A percentile compares a stretch with the other conserved stretches of the same genome.
These are phyloP conservation scores for Rapana venosa DNA, from an alignment of 2,888 invertebrate genomes.

Conservation along the genomic window DNA sequence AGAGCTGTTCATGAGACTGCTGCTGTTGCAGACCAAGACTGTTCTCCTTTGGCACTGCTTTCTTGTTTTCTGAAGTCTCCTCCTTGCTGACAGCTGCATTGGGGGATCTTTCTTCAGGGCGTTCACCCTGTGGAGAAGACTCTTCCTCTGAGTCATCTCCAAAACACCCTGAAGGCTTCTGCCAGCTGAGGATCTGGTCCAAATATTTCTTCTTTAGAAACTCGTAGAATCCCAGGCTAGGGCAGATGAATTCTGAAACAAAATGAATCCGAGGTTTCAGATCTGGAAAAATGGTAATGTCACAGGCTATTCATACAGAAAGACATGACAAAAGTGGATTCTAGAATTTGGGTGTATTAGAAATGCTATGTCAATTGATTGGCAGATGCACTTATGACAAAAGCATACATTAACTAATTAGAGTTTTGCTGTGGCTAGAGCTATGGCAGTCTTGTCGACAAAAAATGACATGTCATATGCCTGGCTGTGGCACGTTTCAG, in stretches of 20 bases:
- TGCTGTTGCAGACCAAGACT: conserved; percentile 14
- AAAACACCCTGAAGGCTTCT: conserved; percentile 72
- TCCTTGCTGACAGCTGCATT: neutral
- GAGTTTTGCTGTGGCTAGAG: too few species aligned
- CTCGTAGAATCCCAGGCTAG: conserved; percentile 74
- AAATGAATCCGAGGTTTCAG: neutral
- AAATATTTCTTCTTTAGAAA: conserved; percentile 73
- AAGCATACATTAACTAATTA: too few species aligned
- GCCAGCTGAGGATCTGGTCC: conserved; percentile 72
- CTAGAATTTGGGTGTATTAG: neutral
- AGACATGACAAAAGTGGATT: neutral
- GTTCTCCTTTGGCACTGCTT: neutral
- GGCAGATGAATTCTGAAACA: conserved; percentile 76
- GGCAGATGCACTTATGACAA: too few species aligned
- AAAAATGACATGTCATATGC: too few species aligned
- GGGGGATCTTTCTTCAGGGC: neutral
- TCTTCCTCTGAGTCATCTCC: conserved; percentile 53
- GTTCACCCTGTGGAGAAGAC: neutral
- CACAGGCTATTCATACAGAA: neutral
- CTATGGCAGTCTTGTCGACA: too few species aligned
- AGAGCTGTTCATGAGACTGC: conserved; percentile 26
- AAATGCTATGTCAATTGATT: conserved; percentile 6
- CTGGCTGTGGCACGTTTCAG: too few species aligned
- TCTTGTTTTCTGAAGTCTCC: neutral
- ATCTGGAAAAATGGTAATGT: neutral